Percentiles rank a stretch among this genome's conserved stretches.
Evolutionary conservation across 2,888 invertebrate genomes (phyloP).

Genomic region (Gerris lacustris): DNA sequence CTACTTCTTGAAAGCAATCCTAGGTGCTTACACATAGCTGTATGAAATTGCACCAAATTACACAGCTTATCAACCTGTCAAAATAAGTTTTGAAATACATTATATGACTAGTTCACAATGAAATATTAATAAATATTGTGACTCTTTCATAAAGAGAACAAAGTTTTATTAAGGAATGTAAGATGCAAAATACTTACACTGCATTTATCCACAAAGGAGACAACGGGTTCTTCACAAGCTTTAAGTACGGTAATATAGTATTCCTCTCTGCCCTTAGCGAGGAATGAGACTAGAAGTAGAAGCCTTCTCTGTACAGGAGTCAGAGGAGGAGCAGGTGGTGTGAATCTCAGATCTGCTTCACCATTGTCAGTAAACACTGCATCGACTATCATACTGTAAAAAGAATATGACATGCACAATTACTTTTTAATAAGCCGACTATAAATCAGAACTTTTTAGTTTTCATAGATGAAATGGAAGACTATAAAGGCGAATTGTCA

Average conservation of each 20-base stretch:
- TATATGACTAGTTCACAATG: neutral
- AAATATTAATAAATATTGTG: too few species aligned
- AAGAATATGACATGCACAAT: neutral
- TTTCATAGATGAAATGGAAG: too few species aligned
- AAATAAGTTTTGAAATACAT: neutral
- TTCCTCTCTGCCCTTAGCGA: neutral
- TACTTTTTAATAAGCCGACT: too few species aligned
- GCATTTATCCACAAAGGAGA: neutral
- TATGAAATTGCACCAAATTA: conserved; percentile 9
- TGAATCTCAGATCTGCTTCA: neutral
- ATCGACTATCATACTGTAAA: neutral
- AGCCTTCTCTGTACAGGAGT: conserved; percentile 2
- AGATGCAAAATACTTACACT: neutral
- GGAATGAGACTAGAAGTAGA: neutral
- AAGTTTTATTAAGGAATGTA: too few species aligned
- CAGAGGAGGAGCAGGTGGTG: conserved; percentile 7
- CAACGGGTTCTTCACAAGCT: conserved; percentile 3
- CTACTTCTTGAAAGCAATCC: conserved; percentile 11
- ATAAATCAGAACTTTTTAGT: too few species aligned
- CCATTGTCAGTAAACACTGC: neutral
- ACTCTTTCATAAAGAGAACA: too few species aligned
- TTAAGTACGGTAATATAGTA: neutral
- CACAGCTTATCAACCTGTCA: conserved; percentile 10
- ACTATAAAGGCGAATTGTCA: too few species aligned
- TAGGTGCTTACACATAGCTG: conserved; percentile 13